These are phyloP conservation scores for Actinemys pallida DNA, from an alignment of 2,113 vertebrate genomes.

Conservation along the genomic window DNA sequence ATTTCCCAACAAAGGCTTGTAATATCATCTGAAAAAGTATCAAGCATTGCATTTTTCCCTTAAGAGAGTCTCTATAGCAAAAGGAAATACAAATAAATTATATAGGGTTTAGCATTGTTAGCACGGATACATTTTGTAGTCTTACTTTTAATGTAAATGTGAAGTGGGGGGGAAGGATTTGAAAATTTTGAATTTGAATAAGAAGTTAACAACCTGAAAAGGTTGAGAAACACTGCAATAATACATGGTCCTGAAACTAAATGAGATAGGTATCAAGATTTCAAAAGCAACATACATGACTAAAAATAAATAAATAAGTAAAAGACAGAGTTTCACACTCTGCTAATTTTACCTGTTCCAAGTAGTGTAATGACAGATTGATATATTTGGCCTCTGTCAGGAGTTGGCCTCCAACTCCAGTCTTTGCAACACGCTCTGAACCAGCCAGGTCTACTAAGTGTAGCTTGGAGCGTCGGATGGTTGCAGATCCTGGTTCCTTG, in stretches of 20 bases:
- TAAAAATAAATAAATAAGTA: not conserved
- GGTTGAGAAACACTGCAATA: not conserved
- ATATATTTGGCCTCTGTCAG: conserved; percentile 98
- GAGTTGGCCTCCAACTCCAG: conserved; percentile 89
- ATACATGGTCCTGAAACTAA: not conserved
- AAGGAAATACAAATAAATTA: not conserved
- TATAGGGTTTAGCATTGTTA: not conserved
- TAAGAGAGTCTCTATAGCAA: too few relatives aligned
- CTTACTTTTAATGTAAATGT: not conserved
- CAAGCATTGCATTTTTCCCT: not conserved
- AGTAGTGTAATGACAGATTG: conserved; percentile 94
- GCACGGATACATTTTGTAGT: not conserved
- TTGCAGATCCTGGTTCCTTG: conserved; percentile 91
- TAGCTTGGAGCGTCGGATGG: conserved; percentile 88
- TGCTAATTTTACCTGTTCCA: conserved; percentile 90
- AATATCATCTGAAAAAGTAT: not conserved
- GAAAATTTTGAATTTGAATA: not conserved
- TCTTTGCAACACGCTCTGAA: conserved; percentile 94
- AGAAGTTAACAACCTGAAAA: not conserved
- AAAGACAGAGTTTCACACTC: not conserved
- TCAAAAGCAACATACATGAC: not conserved
- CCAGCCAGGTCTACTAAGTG: conserved; percentile 97
- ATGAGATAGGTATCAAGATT: not conserved
- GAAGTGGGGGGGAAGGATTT: not conserved
- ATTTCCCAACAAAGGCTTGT: not conserved